Evolutionary conservation across 2,113 vertebrate species (phyloP), one percentile per base, ranked within the genome.

Genomic region (Periophthalmodon schlosseri): DNA sequence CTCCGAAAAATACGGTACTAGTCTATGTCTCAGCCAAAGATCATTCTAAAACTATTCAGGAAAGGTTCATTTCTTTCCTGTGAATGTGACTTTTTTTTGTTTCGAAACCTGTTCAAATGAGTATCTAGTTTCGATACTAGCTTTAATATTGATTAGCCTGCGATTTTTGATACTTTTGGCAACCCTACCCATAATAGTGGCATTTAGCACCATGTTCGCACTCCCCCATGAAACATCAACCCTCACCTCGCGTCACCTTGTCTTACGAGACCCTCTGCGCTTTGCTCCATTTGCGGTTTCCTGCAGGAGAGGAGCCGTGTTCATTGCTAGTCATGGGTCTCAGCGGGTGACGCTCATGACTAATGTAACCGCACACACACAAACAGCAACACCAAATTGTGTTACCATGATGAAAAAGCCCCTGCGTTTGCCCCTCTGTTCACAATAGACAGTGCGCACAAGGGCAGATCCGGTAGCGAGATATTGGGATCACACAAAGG

Each of bases 261-360:
- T 4, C 39, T 50, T 72, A 49, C 0, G n/a, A 69, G 20, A 73
- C 7, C 49, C 34, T 66, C 21, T 52, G 24, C 13, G 2, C 7
- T 28, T 54, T 54, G 57, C 52, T 56, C 34, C 60, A 4, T 50
- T 72, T 74, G 49, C 9, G 8, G 61, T 77, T 60, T 70, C 56
- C 36, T 36, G 24, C 73, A 68, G 75, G 39, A 67, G 52, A 67
- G 71, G 76, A 76, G 74, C 66, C 46, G 63, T 75, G 68, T 69
- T 84, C 64, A 68, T 61, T 77, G 78, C 83, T 83, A 88, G 84
- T 82, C 86, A 87, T 70, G 52, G 69, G 21, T 80, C 72, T 86
- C 68, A 69, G 73, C 70, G 70, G 77, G 58, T 78, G 69, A 82
- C 68, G 73, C 82, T 66, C 81, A 73, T 86, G 81, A 84, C 84